phyloP scores from a whole-genome alignment of 2,797 vertebrate genomes.

The Hoplostethus atlanticus region DNA sequence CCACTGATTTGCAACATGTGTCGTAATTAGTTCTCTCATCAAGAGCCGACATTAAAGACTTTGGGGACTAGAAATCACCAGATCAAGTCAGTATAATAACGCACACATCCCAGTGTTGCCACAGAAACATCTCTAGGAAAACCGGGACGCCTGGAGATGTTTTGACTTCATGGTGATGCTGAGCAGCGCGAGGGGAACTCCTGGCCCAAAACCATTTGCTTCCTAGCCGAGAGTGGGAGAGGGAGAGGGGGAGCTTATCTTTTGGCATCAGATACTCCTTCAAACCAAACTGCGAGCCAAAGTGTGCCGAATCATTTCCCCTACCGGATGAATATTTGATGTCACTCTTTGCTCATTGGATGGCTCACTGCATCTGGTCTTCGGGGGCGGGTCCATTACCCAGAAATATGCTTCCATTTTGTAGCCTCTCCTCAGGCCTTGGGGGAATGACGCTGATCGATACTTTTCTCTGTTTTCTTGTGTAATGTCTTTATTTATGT shows the following conservation, averaged over 20 bases:
- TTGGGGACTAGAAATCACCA: conserved; percentile 16
- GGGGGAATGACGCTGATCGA: conserved; percentile 8
- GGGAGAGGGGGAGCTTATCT: conserved; percentile 35
- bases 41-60: conserved; percentile 22
- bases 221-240: conserved; percentile 6
- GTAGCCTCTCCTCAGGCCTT: conserved; percentile 4
- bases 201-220: conserved; percentile 12
- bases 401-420: conserved; percentile 33
- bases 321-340: conserved; percentile 72
- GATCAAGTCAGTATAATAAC: conserved; percentile 35
- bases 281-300: conserved; percentile 49
- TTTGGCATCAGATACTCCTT: conserved; percentile 28
- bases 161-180: no score
- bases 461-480: conserved; percentile 7
- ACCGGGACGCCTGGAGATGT: neutral
- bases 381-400: conserved; percentile 22
- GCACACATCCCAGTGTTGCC: conserved; percentile 20
- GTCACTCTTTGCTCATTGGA: conserved; percentile 43
- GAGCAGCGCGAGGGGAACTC: conserved; percentile 25
- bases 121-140: conserved; percentile 26
- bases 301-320: conserved; percentile 49
- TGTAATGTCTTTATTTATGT: neutral
- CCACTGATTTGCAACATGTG: conserved; percentile 1
- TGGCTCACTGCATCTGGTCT: conserved; percentile 29
- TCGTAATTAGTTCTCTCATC: conserved; percentile 6